Percentiles rank a stretch among this genome's conserved stretches.
phyloP scores from a whole-genome alignment of 1,140 invertebrate species.

The Bombus confusus region DNA sequence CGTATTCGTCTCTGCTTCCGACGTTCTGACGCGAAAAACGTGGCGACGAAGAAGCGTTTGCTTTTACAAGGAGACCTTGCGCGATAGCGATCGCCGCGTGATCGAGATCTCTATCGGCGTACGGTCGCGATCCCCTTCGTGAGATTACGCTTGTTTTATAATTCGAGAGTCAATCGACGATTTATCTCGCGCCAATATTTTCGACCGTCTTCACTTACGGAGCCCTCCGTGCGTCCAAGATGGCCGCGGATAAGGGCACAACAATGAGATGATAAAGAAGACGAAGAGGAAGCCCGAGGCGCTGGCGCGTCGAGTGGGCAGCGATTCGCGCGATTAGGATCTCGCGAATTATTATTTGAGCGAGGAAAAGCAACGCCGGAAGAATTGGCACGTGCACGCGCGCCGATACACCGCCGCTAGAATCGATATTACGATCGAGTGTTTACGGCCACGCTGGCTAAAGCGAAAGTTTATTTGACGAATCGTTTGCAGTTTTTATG shows the following conservation, averaged over 20 bases:
- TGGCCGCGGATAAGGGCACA: constrained; percentile 26
- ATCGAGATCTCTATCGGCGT: constrained; percentile 35
- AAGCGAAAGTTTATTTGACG: too few species aligned
- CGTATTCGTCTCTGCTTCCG: background rate
- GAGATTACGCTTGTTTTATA: constrained; percentile 51
- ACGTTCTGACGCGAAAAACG: too few species aligned
- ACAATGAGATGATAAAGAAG: constrained; percentile 57
- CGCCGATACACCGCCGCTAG: background rate
- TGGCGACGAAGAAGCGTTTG: background rate
- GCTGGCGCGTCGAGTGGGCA: constrained; percentile 39
- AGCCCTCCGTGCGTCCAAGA: background rate
- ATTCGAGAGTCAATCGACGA: constrained; percentile 47
- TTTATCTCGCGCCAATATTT: constrained; percentile 47
- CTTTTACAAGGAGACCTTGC: background rate
- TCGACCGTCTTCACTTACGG: constrained; percentile 18
- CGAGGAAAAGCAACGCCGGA: constrained; percentile 14
- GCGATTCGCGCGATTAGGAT: constrained; percentile 35
- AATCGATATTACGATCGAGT: background rate
- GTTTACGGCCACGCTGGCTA: background rate
- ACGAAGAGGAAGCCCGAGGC: constrained; percentile 24
- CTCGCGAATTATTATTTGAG: constrained; percentile 54
- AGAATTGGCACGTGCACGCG: constrained; percentile 10
- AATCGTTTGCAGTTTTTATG: too few species aligned
- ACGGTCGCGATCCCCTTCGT: background rate
- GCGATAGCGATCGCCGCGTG: constrained; percentile 10